These are phyloP conservation scores for Amorpha juglandis DNA, from an alignment of 2,888 invertebrate species.

Conservation along the genomic window DNA sequence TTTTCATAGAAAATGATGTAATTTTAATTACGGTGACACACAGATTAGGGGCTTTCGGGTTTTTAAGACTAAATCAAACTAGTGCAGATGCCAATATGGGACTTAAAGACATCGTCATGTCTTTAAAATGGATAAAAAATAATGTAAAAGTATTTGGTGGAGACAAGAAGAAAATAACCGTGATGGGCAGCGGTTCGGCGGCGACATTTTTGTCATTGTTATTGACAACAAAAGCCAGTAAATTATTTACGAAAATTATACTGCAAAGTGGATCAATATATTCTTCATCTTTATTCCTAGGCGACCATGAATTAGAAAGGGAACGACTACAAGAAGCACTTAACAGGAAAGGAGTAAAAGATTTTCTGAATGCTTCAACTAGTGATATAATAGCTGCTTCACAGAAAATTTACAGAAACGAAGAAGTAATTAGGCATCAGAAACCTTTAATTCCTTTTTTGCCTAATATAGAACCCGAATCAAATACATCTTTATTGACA, in stretches of 20 bases:
- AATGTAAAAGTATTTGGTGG: conserved; percentile 70
- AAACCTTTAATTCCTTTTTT: conserved; percentile 70
- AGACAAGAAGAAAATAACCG: conserved; percentile 62
- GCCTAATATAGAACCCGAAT: conserved; percentile 59
- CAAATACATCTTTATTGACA: conserved; percentile 55
- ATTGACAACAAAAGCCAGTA: conserved; percentile 60
- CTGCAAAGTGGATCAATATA: conserved; percentile 73
- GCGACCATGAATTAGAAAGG: conserved; percentile 53
- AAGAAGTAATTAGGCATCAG: conserved; percentile 65
- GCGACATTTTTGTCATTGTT: conserved; percentile 67
- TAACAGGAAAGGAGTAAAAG: conserved; percentile 43
- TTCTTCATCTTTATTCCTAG: conserved; percentile 68
- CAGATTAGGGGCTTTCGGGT: conserved; percentile 74
- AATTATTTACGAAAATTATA: conserved; percentile 71
- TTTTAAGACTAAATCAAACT: conserved; percentile 65
- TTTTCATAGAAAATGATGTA: conserved; percentile 70
- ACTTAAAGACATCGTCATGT: conserved; percentile 72
- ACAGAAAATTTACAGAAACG: conserved; percentile 62
- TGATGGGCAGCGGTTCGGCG: conserved; percentile 73
- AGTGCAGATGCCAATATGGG: conserved; percentile 73
- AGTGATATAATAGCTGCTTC: conserved; percentile 59
- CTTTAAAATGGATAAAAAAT: conserved; percentile 71
- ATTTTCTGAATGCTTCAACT: conserved; percentile 50
- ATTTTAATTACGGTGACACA: conserved; percentile 68
- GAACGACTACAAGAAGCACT: conserved; percentile 55